phyloP scores from a whole-genome alignment of 1,140 invertebrate species.

The Mylabris phalerata region DNA sequence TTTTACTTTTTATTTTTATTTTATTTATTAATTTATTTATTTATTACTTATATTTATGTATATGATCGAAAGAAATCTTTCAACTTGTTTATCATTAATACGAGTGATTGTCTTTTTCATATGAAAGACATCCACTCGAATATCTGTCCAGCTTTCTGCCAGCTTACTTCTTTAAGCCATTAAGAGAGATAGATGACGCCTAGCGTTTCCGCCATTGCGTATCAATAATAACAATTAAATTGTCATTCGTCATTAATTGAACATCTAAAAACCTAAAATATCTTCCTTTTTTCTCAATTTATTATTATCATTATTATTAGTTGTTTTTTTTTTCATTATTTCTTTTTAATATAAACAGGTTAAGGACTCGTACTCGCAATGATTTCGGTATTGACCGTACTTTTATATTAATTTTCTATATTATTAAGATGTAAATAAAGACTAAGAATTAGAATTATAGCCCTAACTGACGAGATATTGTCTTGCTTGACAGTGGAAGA shows the following conservation, averaged over 20 bases:
- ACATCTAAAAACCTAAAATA: constrained; percentile 13
- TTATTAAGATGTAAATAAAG: constrained; percentile 19
- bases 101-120: background rate
- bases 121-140: background rate
- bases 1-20: too few species aligned
- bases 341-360: constrained; percentile 1
- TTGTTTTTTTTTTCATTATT: too few species aligned
- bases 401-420: constrained; percentile 3
- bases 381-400: constrained; percentile 11
- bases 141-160: constrained; percentile 5
- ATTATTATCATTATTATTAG: too few species aligned
- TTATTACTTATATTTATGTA: constrained; percentile 27
- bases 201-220: constrained; percentile 15
- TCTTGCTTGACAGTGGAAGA: constrained; percentile 28
- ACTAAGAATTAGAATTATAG: constrained; percentile 20
- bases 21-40: background rate
- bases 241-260: constrained; percentile 12
- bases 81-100: background rate
- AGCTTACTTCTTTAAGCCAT: constrained; percentile 18
- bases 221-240: constrained; percentile 13
- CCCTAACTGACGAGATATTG: constrained; percentile 26
- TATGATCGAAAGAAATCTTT: constrained; percentile 32
- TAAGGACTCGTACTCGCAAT: constrained; percentile 15
- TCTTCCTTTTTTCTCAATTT: too few species aligned
- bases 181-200: constrained; percentile 38